These are phyloP conservation scores for Phrynocephalus forsythii DNA, from an alignment of 2,797 vertebrate species.

Conservation along the genomic window DNA sequence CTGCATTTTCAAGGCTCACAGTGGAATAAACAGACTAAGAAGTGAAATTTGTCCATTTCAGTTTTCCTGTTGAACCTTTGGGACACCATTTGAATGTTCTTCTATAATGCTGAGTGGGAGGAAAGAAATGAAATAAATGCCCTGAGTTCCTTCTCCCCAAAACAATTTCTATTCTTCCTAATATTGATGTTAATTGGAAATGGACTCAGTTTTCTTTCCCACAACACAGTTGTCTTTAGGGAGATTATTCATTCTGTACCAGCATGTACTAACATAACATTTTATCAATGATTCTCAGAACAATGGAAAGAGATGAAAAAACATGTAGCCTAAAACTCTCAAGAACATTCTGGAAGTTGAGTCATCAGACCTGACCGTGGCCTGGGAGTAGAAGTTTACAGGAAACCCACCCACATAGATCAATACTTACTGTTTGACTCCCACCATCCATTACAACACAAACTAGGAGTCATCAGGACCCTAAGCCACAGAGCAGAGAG, in stretches of 20 bases:
- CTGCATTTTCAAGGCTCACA: background rate
- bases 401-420: too few relatives aligned
- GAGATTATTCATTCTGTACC: background rate
- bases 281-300: background rate
- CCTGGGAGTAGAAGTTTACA: too few relatives aligned
- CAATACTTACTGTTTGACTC: too few relatives aligned
- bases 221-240: background rate
- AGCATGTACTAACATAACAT: background rate
- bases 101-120: background rate
- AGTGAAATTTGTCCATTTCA: background rate
- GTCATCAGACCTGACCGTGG: too few relatives aligned
- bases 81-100: constrained; percentile 2
- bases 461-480: too few relatives aligned
- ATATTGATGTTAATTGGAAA: constrained; percentile 10
- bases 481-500: too few relatives aligned
- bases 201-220: background rate
- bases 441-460: too few relatives aligned
- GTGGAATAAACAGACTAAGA: background rate
- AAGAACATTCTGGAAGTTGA: too few relatives aligned
- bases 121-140: background rate
- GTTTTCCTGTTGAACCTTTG: constrained; percentile 21
- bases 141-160: background rate
- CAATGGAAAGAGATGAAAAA: constrained; percentile 2
- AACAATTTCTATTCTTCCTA: background rate
- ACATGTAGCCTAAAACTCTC: background rate